Evolutionary conservation across 2,888 invertebrate genomes (phyloP).

Genomic region (Aphelenchoides bicaudatus): DNA sequence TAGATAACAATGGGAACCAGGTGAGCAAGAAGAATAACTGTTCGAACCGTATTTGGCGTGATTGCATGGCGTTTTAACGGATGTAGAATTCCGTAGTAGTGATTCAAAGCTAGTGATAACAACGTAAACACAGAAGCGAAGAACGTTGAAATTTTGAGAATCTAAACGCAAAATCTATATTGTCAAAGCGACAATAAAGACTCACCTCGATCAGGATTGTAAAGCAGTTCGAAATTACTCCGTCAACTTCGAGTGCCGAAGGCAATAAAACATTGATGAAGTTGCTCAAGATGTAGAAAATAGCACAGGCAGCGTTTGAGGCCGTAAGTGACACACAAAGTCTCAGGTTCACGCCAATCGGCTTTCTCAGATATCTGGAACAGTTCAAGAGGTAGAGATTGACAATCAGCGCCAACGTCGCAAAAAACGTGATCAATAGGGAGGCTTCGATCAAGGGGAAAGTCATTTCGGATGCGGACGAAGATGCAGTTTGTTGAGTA

Average conservation of each 20-base stretch:
- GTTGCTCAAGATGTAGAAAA: constrained; percentile 51
- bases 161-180: constrained; percentile 30
- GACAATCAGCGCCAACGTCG: constrained; percentile 46
- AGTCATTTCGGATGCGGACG: not conserved
- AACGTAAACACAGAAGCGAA: constrained; percentile 70
- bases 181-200: not conserved
- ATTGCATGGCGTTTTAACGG: constrained; percentile 63
- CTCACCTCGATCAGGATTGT: constrained; percentile 49
- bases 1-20: constrained; percentile 41
- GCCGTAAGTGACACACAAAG: constrained; percentile 51
- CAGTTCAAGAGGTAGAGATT: constrained; percentile 50
- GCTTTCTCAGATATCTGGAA: constrained; percentile 48
- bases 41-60: constrained; percentile 32
- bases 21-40: constrained; percentile 42
- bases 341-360: constrained; percentile 52
- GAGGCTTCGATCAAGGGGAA: constrained; percentile 39
- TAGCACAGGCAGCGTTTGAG: constrained; percentile 49
- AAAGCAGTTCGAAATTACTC: constrained; percentile 48
- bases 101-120: constrained; percentile 69
- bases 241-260: constrained; percentile 23
- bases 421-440: constrained; percentile 39
- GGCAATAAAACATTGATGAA: constrained; percentile 49
- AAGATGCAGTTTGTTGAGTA: not conserved
- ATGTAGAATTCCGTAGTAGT: constrained; percentile 69
- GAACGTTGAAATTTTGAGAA: constrained; percentile 60